Evolutionary conservation across 1,140 invertebrate genomes (phyloP), one percentile per base, ranked within the genome.

Genomic region (Thrips palmi): DNA sequence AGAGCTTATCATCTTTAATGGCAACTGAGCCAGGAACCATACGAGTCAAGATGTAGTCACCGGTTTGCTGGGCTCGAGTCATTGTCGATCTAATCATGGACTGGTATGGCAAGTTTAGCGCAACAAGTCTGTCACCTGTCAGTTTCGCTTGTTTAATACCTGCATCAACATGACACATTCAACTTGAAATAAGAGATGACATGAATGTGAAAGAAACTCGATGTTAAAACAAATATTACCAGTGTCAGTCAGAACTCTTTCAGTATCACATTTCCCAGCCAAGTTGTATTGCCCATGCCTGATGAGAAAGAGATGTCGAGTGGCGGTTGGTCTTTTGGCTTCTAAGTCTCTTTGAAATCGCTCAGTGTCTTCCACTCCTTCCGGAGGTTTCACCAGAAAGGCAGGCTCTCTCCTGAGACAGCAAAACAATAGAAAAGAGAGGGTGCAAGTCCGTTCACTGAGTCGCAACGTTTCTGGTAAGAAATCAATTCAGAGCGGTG

Each of bases 281-380:
- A 75, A 51, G 46, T 88, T 71, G 52, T 96, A 97, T 53, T 97
- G 91, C 0, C 93, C 93, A 62, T 98, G 93, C 22, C 93, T 67
- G 43, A 98, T 81, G 4, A 97, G 65, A 45, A 97, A 68, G 21
- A 97, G 54, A 56, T 97, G 81, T 23, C 92, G 61, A 0, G 70
- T 65, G 3, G 77, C 77, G 59, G 43, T 65, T 77, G 3, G 61
- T 53, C 10, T 65, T 65, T 47, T 74, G 70, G 29, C 66, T 49
- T 44, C 71, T n/a, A n/a, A n/a, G n/a, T n/a, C n/a, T 53, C 47
- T 67, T 61, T 51, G 77, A 75, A 25, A 61, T 66, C 18, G 38
- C 37, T 11, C 41, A 38, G 8, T 48, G 39, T 19, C 39, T 25
- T 2, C 17, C 27, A 15, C 18, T 37, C 28, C 20, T 37, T 59